Evolutionary conservation across 1,140 invertebrate genomes (phyloP), one percentile per base, ranked within the genome.

Genomic region (Uloborus diversus): DNA sequence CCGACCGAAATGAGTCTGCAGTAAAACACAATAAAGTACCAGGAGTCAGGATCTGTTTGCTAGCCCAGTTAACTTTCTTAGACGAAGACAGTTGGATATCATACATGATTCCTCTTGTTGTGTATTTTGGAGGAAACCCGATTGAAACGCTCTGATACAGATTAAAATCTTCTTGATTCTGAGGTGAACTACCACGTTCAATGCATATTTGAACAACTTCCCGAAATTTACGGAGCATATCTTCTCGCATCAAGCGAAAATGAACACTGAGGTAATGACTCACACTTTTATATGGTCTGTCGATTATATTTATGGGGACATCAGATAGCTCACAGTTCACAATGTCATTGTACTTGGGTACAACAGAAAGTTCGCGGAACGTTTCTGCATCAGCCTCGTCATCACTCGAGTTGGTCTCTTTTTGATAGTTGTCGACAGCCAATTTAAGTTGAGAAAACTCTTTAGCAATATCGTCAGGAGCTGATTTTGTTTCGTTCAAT

Each of bases 1-100:
- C 86, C 33, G 89, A 1, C 37, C 89, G 85, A 85, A 94, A 94
- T 56, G 91, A 88, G 83, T 93, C 90, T 11, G 82, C 86, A 1
- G 92, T 92, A 35, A 95, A 89, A 80, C 92, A 90, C 0, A 95
- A 83, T 23, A 95, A 85, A 1, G 92, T 91, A 0, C 93, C 93
- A 85, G 87, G 91, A 84, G 94, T 89, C 27, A 65, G 28, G 7
- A 35, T 11, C 20, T 23, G n/a, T 20, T 23, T 28, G 4, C 64
- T 64, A 4, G 5, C 3, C 14, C 49, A 53, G 30, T 76, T 20
- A 4, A 76, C 28, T n/a, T 13, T 17, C 13, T 65, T 64, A 25
- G 23, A 27, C 1, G 73, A 33, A 20, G 13, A n/a, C 11, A 76
- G 35, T 35, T 64, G 0, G 4, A 76, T 65, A 13, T n/a, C 56